Base-by-base conservation (phyloP, 92 coral and sea anemone genomes). In the Parazoanthus swiftii region DNA sequence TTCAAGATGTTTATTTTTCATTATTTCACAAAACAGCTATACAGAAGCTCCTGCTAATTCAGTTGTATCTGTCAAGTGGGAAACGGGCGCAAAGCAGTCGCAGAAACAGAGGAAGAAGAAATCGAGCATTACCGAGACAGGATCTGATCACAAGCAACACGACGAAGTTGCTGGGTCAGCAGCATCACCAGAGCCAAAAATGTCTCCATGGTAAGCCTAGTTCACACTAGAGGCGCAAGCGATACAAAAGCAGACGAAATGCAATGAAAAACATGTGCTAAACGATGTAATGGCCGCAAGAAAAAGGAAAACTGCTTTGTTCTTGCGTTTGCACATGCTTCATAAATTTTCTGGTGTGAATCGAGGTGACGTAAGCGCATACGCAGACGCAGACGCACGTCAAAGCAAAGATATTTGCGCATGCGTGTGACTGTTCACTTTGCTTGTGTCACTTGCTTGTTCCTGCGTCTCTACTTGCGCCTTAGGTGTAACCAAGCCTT, bases 51-150 rank as follows among this genome's bases (percentile, higher is more conserved):
- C 81, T 36, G 89, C 44, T 68, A 84, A 63, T 80, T 58, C 81
- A 63, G 74, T 54, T 33, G 76, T 39, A 15, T 70, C 93, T 10
- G 38, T 85, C 29, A 92, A 91, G 73, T 90, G 91, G 90, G 93
- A 86, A 50, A 51, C 89, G 2, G 86, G 91, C 13, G 89, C 90
- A 38, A 91, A 88, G 23, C 91, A 91, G 76, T 93, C 95, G 44
- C 98, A 94, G 85, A 94, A 94, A 77, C 94, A 94, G 82, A 89
- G 94, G 72, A 94, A 93, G 88, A 94, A 89, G 88, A 91, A 91
- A 89, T 75, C 84, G n/a, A 82, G 91, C 76, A 65, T 80, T 23
- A 77, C 92, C 37, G 91, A 91, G 51, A 74, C 89, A 29, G 79
- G 88, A 44, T 10, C 42, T 29, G 43, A 54, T 6, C 85, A 13